Percentiles rank a stretch among this genome's conserved stretches.
These are phyloP conservation scores for Trigoniulus corallinus DNA, from an alignment of 1,140 invertebrate species.

Conservation along the genomic window DNA sequence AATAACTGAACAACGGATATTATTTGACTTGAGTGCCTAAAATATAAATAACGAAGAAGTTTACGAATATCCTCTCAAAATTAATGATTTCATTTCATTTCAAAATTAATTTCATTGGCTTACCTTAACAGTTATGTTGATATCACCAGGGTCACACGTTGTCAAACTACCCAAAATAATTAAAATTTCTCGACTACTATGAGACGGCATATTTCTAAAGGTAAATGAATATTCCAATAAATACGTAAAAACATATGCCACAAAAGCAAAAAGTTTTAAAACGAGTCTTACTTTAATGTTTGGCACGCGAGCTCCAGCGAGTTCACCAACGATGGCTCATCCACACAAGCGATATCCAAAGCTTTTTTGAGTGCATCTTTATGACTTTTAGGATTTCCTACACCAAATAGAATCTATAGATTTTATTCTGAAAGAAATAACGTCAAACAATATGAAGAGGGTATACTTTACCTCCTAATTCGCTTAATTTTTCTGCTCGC, in stretches of 20 bases:
- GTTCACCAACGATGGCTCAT: slow-evolving; percentile 91
- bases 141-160: slow-evolving; percentile 90
- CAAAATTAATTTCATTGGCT: slow-evolving; percentile 3
- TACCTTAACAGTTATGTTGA: slow-evolving; percentile 69
- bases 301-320: slow-evolving; percentile 71
- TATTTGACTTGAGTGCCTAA: slow-evolving; percentile 29
- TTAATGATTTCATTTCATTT: slow-evolving; percentile 8
- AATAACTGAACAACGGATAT: slow-evolving; percentile 80
- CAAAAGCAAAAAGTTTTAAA: not conserved
- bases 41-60: slow-evolving; percentile 11
- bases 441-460: not conserved
- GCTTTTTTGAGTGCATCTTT: slow-evolving; percentile 26
- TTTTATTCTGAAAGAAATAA: too few species aligned
- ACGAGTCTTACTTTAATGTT: slow-evolving; percentile 42
- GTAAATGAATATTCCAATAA: slow-evolving; percentile 1
- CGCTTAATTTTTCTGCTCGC: slow-evolving; percentile 76
- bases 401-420: slow-evolving; percentile 3
- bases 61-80: slow-evolving; percentile 9
- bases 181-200: slow-evolving; percentile 54
- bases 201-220: slow-evolving; percentile 60
- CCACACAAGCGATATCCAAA: slow-evolving; percentile 34
- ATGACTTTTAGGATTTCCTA: slow-evolving; percentile 30
- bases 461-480: slow-evolving; percentile 52
- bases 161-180: slow-evolving; percentile 84
- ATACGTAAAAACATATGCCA: slow-evolving; percentile 1